Percentiles rank a stretch among this genome's conserved stretches.
Conservation (phyloP, 1,140 invertebrate genomes). For the Notospermus geniculatus region DNA sequence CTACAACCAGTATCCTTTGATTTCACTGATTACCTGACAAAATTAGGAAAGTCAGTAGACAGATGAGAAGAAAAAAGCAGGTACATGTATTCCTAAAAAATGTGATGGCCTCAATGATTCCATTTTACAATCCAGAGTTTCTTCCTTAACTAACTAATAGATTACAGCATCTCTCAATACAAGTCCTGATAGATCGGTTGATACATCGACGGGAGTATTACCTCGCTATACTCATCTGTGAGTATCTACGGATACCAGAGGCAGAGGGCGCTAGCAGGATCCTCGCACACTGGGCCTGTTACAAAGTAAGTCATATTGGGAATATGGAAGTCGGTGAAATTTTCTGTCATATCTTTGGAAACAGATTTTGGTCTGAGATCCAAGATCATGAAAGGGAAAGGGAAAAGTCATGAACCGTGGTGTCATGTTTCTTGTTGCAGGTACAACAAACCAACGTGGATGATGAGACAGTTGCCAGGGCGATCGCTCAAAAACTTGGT, state of each 20-base stretch:
- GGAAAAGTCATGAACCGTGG: too few species aligned
- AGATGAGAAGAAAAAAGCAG: too few species aligned
- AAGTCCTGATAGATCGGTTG: slow-evolving; percentile 82
- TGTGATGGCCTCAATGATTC: too few species aligned
- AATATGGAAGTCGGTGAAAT: too few species aligned
- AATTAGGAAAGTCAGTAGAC: too few species aligned
- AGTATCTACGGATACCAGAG: slow-evolving; percentile 81
- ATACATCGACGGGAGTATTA: slow-evolving; percentile 85
- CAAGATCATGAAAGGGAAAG: too few species aligned
- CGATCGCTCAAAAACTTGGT: slow-evolving; percentile 86
- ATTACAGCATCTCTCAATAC: slow-evolving; percentile 73
- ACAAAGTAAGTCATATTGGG: slow-evolving; percentile 79
- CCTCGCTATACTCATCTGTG: slow-evolving; percentile 84
- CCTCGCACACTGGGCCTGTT: slow-evolving; percentile 94
- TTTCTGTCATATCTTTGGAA: slow-evolving; percentile 4
- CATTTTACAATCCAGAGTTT: too few species aligned
- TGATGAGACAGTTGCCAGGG: slow-evolving; percentile 80
- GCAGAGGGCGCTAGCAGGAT: slow-evolving; percentile 82
- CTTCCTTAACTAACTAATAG: slow-evolving; percentile 53
- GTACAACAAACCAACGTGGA: slow-evolving; percentile 79
- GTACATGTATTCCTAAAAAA: too few species aligned
- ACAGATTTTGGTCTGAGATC: too few species aligned
- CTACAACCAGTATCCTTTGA: slow-evolving; percentile 81
- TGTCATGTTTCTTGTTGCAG: slow-evolving; percentile 58
- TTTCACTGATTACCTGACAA: too few species aligned